Base-by-base conservation (phyloP, 2,797 vertebrate species). In the Pangasius djambal region DNA sequence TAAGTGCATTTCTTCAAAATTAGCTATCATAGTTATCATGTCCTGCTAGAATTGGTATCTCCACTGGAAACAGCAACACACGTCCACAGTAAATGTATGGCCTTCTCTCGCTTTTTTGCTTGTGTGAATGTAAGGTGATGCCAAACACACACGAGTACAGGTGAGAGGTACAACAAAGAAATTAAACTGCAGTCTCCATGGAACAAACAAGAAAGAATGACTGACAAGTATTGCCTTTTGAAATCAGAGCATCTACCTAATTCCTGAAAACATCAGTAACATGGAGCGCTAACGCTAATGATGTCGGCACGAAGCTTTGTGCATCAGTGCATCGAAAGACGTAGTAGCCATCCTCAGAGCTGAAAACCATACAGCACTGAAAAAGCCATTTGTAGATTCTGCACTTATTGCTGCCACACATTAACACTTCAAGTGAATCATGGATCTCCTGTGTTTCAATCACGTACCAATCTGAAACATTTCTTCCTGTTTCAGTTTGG, bases 201-300 rank as follows among this genome's bases (percentile, higher is more conserved):
- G n/a, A 82, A 83, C 50, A 86, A 67, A 37, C 25, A 44, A 86
- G 78, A 89, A 50, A 83, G 12, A 65, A 34, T 50, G 28, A 88
- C 67, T 20, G 75, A 89, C 18, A 70, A 75, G 59, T 86, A 89
- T 88, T 88, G 70, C 86, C 87, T 86, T 86, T 61, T 83, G 88
- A 69, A 12, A 83, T 86, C 59, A 37, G 52, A 88, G 78, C 40
- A 86, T 70, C 77, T 28, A 74, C 63, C 75, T 28, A 52, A n/a
- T 84, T 84, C 83, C 59, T 75, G 87, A 79, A 83, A 59, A 78
- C 37, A 16, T 86, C 74, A 65, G 85, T 85, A 89, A 85, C 61
- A 37, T 40, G 67, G 74, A 88, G 37, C 86, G 52, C 86, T 70
- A 86, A 83, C 57, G n/a, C 78, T 67, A 84, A 85, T 69, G 72